These are phyloP conservation scores for Lathronympha strigana DNA, from an alignment of 2,888 invertebrate species.

Conservation along the genomic window DNA sequence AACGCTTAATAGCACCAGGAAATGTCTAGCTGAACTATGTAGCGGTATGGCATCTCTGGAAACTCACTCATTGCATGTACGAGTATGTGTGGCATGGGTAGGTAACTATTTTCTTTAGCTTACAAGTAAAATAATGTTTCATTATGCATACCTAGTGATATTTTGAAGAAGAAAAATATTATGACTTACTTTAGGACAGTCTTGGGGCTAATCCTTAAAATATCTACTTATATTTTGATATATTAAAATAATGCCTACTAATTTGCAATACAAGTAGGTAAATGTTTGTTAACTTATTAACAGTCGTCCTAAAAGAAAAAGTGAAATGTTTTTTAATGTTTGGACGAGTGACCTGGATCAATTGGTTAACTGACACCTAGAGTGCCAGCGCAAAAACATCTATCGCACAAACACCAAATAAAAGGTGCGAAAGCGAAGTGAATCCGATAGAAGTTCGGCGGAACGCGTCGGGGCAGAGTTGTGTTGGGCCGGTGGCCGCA, in stretches of 20 bases:
- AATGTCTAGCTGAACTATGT: slow-evolving; percentile 7
- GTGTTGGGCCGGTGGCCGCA: not conserved
- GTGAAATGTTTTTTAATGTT: slow-evolving; percentile 64
- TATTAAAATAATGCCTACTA: not conserved
- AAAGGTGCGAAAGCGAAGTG: slow-evolving; percentile 68
- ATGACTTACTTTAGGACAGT: too few relatives aligned
- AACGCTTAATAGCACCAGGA: slow-evolving; percentile 19
- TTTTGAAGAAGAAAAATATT: too few relatives aligned
- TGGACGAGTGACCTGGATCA: slow-evolving; percentile 73
- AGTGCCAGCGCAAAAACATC: slow-evolving; percentile 65
- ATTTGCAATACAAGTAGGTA: not conserved
- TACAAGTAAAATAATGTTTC: too few relatives aligned
- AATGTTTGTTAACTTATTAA: slow-evolving; percentile 8
- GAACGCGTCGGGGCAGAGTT: slow-evolving; percentile 30
- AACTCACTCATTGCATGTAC: not conserved
- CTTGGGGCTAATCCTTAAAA: too few relatives aligned
- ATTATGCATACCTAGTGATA: too few relatives aligned
- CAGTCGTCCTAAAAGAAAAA: slow-evolving; percentile 75
- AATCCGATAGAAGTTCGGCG: slow-evolving; percentile 53
- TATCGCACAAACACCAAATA: slow-evolving; percentile 63
- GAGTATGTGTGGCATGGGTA: not conserved
- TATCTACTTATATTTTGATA: too few relatives aligned
- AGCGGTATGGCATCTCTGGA: slow-evolving; percentile 7
- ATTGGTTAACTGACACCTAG: slow-evolving; percentile 59
- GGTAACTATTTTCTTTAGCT: too few relatives aligned